These are phyloP conservation scores for Dolichopus griseipennis DNA, from an alignment of 2,888 invertebrate species.

Conservation along the genomic window DNA sequence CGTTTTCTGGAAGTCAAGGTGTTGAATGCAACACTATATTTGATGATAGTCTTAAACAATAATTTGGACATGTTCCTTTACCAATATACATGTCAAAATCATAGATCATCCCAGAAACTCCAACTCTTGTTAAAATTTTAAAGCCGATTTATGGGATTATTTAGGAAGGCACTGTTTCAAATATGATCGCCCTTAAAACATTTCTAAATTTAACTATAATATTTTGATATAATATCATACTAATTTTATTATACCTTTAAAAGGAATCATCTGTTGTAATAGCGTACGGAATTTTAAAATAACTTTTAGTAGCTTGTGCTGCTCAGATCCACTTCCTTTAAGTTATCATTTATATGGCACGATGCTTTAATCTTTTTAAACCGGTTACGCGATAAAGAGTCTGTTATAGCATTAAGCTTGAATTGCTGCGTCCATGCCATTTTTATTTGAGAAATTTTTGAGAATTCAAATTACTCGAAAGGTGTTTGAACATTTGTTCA, in stretches of 20 bases:
- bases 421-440: constrained; percentile 15
- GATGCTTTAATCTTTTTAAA: not conserved
- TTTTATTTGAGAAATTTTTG: no score
- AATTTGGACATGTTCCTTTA: constrained; percentile 1
- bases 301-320: not conserved
- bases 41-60: not conserved
- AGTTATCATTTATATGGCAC: not conserved
- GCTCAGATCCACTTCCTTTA: not conserved
- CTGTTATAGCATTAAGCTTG: constrained; percentile 11
- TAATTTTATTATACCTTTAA: no score
- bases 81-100: not conserved
- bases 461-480: no score
- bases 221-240: no score
- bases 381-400: constrained; percentile 8
- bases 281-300: not conserved
- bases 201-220: no score
- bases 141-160: not conserved
- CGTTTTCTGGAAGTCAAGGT: not conserved
- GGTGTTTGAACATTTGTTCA: no score
- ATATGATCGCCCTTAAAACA: no score
- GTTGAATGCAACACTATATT: not conserved
- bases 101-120: not conserved
- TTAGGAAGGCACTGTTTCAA: not conserved
- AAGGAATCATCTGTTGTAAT: not conserved
- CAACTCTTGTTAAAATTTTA: not conserved